These are phyloP conservation scores for Drosophila sulfurigaster DNA, from an alignment of 1,140 invertebrate genomes.

Conservation along the genomic window DNA sequence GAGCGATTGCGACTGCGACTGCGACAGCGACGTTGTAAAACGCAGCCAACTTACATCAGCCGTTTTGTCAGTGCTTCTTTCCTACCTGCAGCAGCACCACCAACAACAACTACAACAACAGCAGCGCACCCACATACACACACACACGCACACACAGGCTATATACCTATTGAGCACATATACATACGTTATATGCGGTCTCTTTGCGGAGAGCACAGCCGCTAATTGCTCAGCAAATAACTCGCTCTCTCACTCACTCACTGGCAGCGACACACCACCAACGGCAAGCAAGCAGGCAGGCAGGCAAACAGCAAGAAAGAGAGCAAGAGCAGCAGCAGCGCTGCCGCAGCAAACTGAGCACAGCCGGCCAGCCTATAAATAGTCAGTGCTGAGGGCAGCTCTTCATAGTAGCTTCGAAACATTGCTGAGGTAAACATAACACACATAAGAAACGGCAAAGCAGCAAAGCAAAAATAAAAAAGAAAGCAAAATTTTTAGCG, in stretches of 20 bases:
- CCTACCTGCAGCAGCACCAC: slow-evolving; percentile 50
- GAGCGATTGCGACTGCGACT: slow-evolving; percentile 14
- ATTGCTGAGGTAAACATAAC: slow-evolving; percentile 69
- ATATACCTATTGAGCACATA: slow-evolving; percentile 31
- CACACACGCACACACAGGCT: not conserved
- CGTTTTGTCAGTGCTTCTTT: slow-evolving; percentile 49
- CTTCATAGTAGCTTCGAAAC: slow-evolving; percentile 84
- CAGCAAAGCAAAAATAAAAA: slow-evolving; percentile 52
- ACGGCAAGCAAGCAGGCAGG: slow-evolving; percentile 5
- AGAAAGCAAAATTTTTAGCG: slow-evolving; percentile 53
- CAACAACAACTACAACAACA: slow-evolving; percentile 45
- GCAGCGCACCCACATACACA: slow-evolving; percentile 47
- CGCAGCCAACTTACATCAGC: slow-evolving; percentile 73
- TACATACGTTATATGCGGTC: slow-evolving; percentile 36
- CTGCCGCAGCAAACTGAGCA: slow-evolving; percentile 17
- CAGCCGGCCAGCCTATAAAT: slow-evolving; percentile 61
- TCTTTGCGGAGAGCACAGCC: slow-evolving; percentile 58
- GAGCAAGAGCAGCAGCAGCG: not conserved
- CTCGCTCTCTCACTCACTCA: slow-evolving; percentile 18
- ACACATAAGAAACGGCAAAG: slow-evolving; percentile 55
- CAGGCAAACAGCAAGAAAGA: no score
- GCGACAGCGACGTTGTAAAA: slow-evolving; percentile 46
- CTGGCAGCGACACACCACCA: slow-evolving; percentile 24
- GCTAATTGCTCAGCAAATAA: slow-evolving; percentile 61
- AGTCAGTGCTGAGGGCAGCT: slow-evolving; percentile 44